Percentiles rank a stretch among this genome's conserved stretches.
Conservation (phyloP, 2,113 vertebrate species). For the Delphinus delphis region DNA sequence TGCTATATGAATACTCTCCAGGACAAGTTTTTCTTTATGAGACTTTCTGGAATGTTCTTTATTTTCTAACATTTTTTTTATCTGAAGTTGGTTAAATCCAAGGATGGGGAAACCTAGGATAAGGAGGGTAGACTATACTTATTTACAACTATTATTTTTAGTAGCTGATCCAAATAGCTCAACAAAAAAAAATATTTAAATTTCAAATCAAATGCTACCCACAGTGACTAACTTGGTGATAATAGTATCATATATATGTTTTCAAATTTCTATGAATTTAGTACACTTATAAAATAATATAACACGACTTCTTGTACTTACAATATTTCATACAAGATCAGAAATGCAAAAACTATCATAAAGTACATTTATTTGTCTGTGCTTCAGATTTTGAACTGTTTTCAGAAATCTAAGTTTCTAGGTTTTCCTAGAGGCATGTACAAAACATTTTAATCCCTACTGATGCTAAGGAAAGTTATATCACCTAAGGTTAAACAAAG, state of each 20-base stretch:
- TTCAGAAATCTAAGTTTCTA: slow-evolving; percentile 46
- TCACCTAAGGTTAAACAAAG: not conserved
- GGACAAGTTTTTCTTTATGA: not conserved
- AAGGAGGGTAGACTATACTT: not conserved
- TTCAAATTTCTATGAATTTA: not conserved
- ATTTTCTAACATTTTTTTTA: not conserved
- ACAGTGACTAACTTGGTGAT: not conserved
- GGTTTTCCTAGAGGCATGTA: slow-evolving; percentile 31
- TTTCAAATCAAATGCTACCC: not conserved
- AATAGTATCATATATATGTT: not conserved
- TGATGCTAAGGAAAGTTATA: slow-evolving; percentile 13
- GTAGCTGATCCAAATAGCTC: not conserved
- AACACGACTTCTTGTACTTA: not conserved
- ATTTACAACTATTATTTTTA: not conserved
- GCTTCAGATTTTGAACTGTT: slow-evolving; percentile 49
- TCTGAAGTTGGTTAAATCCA: not conserved
- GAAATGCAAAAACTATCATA: slow-evolving; percentile 16
- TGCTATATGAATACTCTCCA: not conserved
- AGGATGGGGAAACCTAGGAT: not conserved
- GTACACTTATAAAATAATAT: not conserved
- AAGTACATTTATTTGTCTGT: slow-evolving; percentile 3
- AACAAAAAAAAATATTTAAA: not conserved
- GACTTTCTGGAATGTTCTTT: not conserved
- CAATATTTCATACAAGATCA: not conserved
- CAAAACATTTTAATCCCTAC: not conserved